Evolutionary conservation across 23 tunicate species (phyloP).

Genomic region (Diplosoma virens): DNA sequence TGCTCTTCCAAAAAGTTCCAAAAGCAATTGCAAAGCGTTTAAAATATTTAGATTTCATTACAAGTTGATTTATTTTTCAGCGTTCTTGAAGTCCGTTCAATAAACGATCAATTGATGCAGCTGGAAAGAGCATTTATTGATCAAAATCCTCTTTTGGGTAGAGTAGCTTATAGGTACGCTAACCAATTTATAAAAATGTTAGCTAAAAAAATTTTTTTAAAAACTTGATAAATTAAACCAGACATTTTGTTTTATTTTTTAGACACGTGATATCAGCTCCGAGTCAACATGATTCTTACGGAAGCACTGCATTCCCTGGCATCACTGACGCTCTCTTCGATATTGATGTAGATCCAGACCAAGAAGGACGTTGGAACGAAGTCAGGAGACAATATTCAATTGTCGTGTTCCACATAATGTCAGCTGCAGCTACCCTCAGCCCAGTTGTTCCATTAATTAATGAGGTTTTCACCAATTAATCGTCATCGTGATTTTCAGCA

Average conservation of each 20-base stretch:
- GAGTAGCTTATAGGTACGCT: constrained; percentile 60
- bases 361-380: constrained; percentile 50
- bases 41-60: too few relatives aligned
- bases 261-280: constrained; percentile 82
- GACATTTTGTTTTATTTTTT: too few relatives aligned
- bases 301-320: constrained; percentile 66
- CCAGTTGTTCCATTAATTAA: too few relatives aligned
- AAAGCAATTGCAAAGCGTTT: too few relatives aligned
- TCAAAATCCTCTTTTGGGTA: constrained; percentile 46
- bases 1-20: too few relatives aligned
- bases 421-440: constrained; percentile 62
- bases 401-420: constrained; percentile 55
- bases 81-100: constrained; percentile 16
- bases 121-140: constrained; percentile 77
- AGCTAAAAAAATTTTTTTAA: too few relatives aligned
- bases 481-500: too few relatives aligned
- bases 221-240: too few relatives aligned
- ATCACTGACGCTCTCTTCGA: constrained; percentile 68
- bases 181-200: too few relatives aligned
- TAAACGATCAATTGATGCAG: constrained; percentile 82
- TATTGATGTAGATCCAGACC: constrained; percentile 63
- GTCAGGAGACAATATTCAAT: constrained; percentile 75
- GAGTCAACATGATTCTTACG: constrained; percentile 65
- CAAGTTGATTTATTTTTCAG: too few relatives aligned
- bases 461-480: too few relatives aligned